A percentile compares a stretch with the other conserved stretches of the same genome.
phyloP scores from a whole-genome alignment of 2,888 invertebrate species.

The Trilocha varians region DNA sequence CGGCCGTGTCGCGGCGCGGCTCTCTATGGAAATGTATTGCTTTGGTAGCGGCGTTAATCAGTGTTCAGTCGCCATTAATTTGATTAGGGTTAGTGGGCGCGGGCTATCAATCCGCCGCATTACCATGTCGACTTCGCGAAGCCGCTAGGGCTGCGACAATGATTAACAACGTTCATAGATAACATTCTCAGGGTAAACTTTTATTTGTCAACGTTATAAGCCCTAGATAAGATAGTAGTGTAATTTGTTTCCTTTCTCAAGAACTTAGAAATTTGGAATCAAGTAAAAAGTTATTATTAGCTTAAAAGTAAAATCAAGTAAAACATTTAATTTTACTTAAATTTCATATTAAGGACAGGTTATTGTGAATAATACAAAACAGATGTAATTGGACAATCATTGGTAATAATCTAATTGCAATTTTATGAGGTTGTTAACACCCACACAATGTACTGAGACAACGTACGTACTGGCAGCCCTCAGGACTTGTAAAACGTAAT shows the following conservation, averaged over 20 bases:
- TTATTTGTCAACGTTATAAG: background rate
- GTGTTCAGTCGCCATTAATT: constrained; percentile 68
- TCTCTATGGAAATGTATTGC: constrained; percentile 58
- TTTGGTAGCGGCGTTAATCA: constrained; percentile 59
- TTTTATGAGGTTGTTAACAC: background rate
- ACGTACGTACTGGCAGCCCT: constrained; percentile 39
- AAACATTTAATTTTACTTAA: too few relatives aligned
- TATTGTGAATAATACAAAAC: too few relatives aligned
- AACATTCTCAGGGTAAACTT: background rate
- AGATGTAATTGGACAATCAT: background rate
- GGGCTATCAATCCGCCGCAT: constrained; percentile 69
- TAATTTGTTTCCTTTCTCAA: background rate
- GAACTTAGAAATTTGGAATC: background rate
- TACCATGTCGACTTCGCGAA: constrained; percentile 49
- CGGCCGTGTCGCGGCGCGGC: constrained; percentile 13
- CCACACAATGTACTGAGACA: background rate
- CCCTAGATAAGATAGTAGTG: background rate
- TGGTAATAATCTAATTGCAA: background rate
- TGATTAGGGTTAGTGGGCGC: constrained; percentile 73
- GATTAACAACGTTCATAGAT: background rate
- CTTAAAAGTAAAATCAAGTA: too few relatives aligned
- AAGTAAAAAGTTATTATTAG: too few relatives aligned
- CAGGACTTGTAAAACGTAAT: constrained; percentile 44
- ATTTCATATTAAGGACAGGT: too few relatives aligned
- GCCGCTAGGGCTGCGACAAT: constrained; percentile 27